Base-by-base conservation (phyloP, 1,140 invertebrate species). In the Thaumatotibia leucotreta region DNA sequence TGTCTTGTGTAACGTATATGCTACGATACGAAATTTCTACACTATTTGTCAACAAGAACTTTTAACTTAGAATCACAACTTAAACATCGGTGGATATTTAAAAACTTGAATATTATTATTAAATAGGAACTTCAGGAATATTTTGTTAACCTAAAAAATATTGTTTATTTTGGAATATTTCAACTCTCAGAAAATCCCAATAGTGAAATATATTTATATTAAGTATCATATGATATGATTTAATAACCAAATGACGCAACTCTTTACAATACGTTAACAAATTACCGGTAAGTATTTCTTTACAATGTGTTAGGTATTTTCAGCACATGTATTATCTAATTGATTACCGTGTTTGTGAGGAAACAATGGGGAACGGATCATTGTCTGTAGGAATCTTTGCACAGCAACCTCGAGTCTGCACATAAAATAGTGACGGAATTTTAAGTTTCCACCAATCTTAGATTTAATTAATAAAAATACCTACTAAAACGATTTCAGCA, bases 311-410 rank as follows among this genome's bases (percentile, higher is more conserved):
- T 58, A 27, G 23, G 24, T 58, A 58, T 58, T 31, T n/a, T 23
- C 52, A 17, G 52, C 52, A 27, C 11, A n/a, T 1, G 24, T 58
- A 58, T 58, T 58, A 14, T 58, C 11, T 58, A 58, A 58, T 29
- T 58, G 52, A 31, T 58, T 58, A 29, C 52, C 23, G 24, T 27
- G 52, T 14, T 14, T 8, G 52, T 58, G 24, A 14, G 6, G 24
- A n/a, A 58, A 58, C 52, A 58, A 58, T 58, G 29, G 52, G 27
- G 39, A 45, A 45, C 23, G 52, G 23, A 58, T 31, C 52, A 27
- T 27, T 58, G 52, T 58, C 29, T 58, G 23, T 58, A 58, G 24
- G 52, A 58, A 27, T 4, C 23, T 14, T 29, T 22, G 24, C 24
- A 29, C 11, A 6, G 39, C 39, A 45, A 45, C 17, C 39, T 45